phyloP scores from a whole-genome alignment of 2,797 vertebrate species.

The Acanthurus leucopareius region DNA sequence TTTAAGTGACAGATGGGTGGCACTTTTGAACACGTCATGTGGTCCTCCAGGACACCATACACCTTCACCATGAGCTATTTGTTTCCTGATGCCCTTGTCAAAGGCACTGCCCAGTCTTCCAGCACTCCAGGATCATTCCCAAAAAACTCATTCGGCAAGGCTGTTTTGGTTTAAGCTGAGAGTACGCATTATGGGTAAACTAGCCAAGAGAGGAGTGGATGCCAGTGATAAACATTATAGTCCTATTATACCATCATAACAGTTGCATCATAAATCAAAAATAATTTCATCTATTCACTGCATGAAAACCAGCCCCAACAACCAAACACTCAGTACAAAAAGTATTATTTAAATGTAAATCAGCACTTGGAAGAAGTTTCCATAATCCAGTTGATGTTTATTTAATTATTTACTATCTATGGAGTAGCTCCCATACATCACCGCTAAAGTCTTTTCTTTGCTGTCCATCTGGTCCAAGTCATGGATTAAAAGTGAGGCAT shows the following conservation, averaged over 20 bases:
- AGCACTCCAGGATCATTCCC: conserved; percentile 12
- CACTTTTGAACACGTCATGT: conserved; percentile 80
- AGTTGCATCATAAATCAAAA: conserved; percentile 36
- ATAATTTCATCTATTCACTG: conserved; percentile 17
- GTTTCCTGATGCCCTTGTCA: conserved; percentile 10
- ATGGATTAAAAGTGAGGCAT: conserved; percentile 9
- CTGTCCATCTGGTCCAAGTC: conserved; percentile 8
- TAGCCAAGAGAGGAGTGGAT: conserved; percentile 32
- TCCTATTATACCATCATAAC: neutral
- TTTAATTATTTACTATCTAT: conserved; percentile 40
- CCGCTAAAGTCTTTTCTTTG: conserved; percentile 4
- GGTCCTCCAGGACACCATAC: conserved; percentile 59
- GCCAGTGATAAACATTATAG: conserved; percentile 29
- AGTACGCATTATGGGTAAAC: conserved; percentile 6
- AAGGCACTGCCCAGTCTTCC: conserved; percentile 3
- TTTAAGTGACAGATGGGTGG: conserved; percentile 87
- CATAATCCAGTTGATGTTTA: conserved; percentile 27
- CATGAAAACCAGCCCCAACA: neutral
- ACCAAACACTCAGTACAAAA: neutral
- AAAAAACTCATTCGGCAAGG: neutral
- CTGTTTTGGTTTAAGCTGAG: neutral
- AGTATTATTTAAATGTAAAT: neutral
- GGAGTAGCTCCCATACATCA: conserved; percentile 48
- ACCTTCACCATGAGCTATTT: conserved; percentile 21
- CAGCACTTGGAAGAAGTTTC: neutral